Evolutionary conservation across 2,113 vertebrate genomes (phyloP).

Genomic region (Pangasianodon gigas): DNA sequence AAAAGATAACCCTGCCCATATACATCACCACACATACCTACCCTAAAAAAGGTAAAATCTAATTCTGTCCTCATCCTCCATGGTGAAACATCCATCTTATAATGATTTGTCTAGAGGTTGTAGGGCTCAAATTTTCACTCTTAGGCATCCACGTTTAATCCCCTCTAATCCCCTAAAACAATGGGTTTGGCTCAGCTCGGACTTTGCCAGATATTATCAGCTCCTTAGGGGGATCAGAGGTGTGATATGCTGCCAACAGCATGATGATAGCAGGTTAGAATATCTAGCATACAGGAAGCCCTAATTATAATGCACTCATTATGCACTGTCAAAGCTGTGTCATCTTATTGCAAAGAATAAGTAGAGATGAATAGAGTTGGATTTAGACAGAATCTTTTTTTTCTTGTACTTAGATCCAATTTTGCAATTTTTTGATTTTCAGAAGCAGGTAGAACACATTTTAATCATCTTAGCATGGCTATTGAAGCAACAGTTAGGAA

Average conservation of each 20-base stretch:
- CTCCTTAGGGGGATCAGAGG: conserved; percentile 64
- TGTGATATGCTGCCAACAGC: conserved; percentile 53
- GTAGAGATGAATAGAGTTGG: not conserved
- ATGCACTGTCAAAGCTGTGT: not conserved
- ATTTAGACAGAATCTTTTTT: not conserved
- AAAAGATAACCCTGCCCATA: not conserved
- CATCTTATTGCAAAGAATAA: not conserved
- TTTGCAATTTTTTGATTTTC: not conserved
- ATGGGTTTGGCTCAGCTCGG: conserved; percentile 64
- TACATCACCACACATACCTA: not conserved
- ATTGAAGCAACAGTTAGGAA: not conserved
- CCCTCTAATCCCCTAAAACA: conserved; percentile 72
- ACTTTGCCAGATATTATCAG: conserved; percentile 73
- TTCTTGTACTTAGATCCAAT: not conserved
- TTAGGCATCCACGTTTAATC: conserved; percentile 66
- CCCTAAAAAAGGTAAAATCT: not conserved
- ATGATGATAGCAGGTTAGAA: conserved; percentile 57
- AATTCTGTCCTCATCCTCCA: not conserved
- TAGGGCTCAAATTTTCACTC: conserved; percentile 62
- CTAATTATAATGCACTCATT: conserved; percentile 23
- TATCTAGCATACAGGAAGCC: conserved; percentile 14
- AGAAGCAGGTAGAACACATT: not conserved
- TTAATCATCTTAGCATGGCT: not conserved
- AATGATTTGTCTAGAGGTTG: conserved; percentile 71
- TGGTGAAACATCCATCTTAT: conserved; percentile 59